Percentiles rank a stretch among this genome's conserved stretches.
These are phyloP conservation scores for Druceiella hillmani DNA, from an alignment of 2,888 invertebrate species.

Conservation along the genomic window DNA sequence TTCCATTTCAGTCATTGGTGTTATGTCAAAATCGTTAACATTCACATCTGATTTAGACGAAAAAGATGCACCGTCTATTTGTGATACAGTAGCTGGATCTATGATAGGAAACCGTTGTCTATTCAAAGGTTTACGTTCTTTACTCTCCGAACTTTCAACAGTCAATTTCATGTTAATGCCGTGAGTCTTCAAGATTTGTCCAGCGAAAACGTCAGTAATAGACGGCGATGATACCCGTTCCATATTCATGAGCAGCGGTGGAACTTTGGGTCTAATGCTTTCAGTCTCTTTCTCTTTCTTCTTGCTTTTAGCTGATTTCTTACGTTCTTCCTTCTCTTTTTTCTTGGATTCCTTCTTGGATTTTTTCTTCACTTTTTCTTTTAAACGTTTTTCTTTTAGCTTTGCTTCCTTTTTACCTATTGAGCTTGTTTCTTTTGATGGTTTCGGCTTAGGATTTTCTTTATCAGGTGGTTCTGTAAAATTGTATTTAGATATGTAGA, in stretches of 20 bases:
- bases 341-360: conserved; percentile 5
- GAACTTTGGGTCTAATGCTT: conserved; percentile 43
- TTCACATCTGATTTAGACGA: conserved; percentile 29
- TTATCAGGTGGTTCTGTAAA: conserved; percentile 31
- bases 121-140: conserved; percentile 32
- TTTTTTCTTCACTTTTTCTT: no score
- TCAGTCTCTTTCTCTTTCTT: conserved; percentile 41
- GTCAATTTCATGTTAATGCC: conserved; percentile 35
- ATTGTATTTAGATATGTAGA: no score
- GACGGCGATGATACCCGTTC: conserved; percentile 49
- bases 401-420: conserved; percentile 41
- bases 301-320: conserved; percentile 43
- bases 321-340: conserved; percentile 36
- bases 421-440: no score
- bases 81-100: conserved; percentile 38
- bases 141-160: conserved; percentile 30
- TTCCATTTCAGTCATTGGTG: conserved; percentile 40
- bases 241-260: conserved; percentile 45
- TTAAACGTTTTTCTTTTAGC: conserved; percentile 31
- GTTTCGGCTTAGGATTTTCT: conserved; percentile 33
- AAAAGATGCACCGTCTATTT: conserved; percentile 12
- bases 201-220: conserved; percentile 59
- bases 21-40: conserved; percentile 43
- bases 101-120: conserved; percentile 40
- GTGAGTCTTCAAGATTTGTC: conserved; percentile 53